A percentile compares a stretch with the other conserved stretches of the same genome.
Evolutionary conservation across 1,140 invertebrate species (phyloP).

Genomic region (Panulirus ornatus): DNA sequence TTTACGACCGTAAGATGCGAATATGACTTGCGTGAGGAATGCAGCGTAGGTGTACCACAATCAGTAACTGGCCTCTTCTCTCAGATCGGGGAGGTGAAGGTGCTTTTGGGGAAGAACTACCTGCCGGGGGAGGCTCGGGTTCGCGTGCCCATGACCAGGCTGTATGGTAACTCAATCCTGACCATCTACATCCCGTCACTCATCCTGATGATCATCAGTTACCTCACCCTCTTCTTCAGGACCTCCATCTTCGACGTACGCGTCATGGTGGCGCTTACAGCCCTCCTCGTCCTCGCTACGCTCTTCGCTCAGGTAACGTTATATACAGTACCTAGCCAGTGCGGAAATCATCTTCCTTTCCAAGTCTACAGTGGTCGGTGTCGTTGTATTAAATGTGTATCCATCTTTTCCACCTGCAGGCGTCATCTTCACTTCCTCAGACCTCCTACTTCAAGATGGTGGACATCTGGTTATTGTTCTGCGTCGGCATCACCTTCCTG

Average conservation of each 20-base stretch:
- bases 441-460: conserved; percentile 55
- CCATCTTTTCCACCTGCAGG: neutral
- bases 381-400: too few species aligned
- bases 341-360: too few species aligned
- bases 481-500: conserved; percentile 42
- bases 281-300: conserved; percentile 62
- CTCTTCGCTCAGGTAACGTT: conserved; percentile 66
- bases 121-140: conserved; percentile 34
- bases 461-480: conserved; percentile 51
- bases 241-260: conserved; percentile 60
- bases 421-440: conserved; percentile 30
- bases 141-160: conserved; percentile 54
- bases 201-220: conserved; percentile 62
- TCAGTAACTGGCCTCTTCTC: too few species aligned
- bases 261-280: conserved; percentile 50
- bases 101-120: conserved; percentile 35
- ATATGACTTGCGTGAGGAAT: neutral
- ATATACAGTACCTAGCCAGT: too few species aligned
- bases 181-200: conserved; percentile 65
- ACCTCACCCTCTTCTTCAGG: conserved; percentile 67
- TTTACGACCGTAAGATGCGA: too few species aligned
- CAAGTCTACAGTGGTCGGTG: too few species aligned
- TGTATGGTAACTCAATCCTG: conserved; percentile 58
- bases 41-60: neutral
- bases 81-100: conserved; percentile 45